Conservation (phyloP, 2,113 vertebrate genomes). For the Cepphus grylle region DNA sequence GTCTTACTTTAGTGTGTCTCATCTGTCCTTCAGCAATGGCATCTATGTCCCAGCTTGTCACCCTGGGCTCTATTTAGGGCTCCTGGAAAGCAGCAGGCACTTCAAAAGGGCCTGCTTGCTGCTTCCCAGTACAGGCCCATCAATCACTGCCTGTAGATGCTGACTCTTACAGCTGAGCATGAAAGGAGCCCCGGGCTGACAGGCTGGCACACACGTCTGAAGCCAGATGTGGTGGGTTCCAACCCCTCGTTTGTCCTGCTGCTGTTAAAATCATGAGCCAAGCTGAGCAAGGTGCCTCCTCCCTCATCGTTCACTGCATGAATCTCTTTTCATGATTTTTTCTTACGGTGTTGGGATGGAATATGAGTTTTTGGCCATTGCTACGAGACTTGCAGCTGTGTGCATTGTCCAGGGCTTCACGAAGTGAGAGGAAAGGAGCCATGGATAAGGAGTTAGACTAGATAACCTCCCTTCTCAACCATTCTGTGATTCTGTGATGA, state of each 20-base stretch:
- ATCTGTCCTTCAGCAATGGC: background rate
- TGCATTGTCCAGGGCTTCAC: background rate
- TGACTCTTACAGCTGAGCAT: background rate
- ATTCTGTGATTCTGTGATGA: background rate
- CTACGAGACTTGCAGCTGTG: background rate
- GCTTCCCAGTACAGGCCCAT: background rate
- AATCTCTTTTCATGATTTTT: background rate
- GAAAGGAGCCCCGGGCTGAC: fast-evolving
- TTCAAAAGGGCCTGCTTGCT: background rate
- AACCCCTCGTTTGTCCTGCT: background rate
- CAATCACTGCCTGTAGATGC: background rate
- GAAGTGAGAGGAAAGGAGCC: background rate
- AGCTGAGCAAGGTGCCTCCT: background rate
- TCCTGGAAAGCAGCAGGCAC: background rate
- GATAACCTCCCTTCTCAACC: background rate
- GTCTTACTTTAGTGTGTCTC: background rate
- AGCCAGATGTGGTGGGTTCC: background rate
- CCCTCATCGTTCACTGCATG: background rate
- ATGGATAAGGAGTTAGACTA: background rate
- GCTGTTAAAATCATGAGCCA: background rate
- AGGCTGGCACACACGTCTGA: background rate
- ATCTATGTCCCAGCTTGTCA: background rate
- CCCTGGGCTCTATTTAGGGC: background rate
- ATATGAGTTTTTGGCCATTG: background rate
- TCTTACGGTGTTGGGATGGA: background rate